A percentile compares a stretch with the other conserved stretches of the same genome.
Evolutionary conservation across 2,888 invertebrate species (phyloP).

Genomic region (Ferdinandea cuprea): DNA sequence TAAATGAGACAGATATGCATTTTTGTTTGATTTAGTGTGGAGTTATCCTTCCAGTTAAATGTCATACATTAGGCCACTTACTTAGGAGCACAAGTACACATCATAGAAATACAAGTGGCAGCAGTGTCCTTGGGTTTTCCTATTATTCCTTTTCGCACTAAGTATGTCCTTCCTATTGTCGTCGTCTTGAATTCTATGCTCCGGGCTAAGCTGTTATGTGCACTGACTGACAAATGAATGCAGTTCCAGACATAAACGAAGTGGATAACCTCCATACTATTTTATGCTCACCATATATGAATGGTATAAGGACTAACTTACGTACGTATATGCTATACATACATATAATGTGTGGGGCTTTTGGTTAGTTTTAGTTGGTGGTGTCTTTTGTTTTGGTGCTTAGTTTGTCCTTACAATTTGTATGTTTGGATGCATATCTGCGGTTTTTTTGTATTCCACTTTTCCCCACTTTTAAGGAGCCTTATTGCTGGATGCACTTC

Average conservation of each 20-base stretch:
- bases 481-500: too few species aligned
- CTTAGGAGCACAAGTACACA: conserved; percentile 29
- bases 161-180: conserved; percentile 52
- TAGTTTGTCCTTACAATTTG: conserved; percentile 35
- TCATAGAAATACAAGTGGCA: conserved; percentile 3
- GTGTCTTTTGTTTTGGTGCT: conserved; percentile 38
- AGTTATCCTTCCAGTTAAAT: conserved; percentile 44
- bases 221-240: conserved; percentile 72
- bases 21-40: conserved; percentile 56
- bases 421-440: not conserved
- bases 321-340: conserved; percentile 13
- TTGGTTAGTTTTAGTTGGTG: conserved; percentile 34
- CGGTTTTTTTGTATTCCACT: conserved; percentile 23
- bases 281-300: conserved; percentile 18
- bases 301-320: conserved; percentile 25
- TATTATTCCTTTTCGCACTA: conserved; percentile 38
- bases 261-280: conserved; percentile 59
- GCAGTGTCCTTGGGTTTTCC: conserved; percentile 22
- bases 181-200: conserved; percentile 56
- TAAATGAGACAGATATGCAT: conserved; percentile 45
- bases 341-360: conserved; percentile 25
- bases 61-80: conserved; percentile 57
- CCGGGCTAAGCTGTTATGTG: conserved; percentile 58
- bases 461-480: not conserved
- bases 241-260: conserved; percentile 68